Percentiles rank a stretch among this genome's conserved stretches.
These are phyloP conservation scores for Ectobius pallidus DNA, from an alignment of 2,888 invertebrate species.

Conservation along the genomic window DNA sequence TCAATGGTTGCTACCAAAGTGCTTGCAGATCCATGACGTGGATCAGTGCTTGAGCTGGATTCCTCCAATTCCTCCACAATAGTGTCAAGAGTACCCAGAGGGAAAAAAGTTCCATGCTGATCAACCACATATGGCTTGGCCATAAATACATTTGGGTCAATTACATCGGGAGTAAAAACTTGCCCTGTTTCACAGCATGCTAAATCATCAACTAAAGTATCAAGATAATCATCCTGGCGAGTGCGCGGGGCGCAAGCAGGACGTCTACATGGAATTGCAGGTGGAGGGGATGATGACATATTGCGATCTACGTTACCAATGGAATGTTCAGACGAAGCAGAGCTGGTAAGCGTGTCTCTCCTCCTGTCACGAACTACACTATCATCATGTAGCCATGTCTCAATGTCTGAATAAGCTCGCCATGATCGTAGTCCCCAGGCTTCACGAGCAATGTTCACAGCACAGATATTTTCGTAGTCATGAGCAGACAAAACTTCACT, in stretches of 20 bases:
- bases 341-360: conserved; percentile 54
- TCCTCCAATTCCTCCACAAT: conserved; percentile 65
- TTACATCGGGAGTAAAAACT: conserved; percentile 47
- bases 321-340: conserved; percentile 60
- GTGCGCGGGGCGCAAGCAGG: conserved; percentile 32
- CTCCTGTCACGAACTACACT: conserved; percentile 65
- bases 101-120: conserved; percentile 60
- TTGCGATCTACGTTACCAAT: conserved; percentile 55
- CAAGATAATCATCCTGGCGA: conserved; percentile 59
- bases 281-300: conserved; percentile 58
- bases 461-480: conserved; percentile 70
- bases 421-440: conserved; percentile 69
- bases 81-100: conserved; percentile 58
- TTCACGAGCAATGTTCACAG: conserved; percentile 67
- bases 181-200: conserved; percentile 55
- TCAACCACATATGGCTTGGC: conserved; percentile 64
- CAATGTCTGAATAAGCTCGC: conserved; percentile 69
- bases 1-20: conserved; percentile 68
- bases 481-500: conserved; percentile 66
- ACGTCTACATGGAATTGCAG: conserved; percentile 49
- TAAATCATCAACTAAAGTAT: conserved; percentile 59
- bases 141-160: conserved; percentile 54
- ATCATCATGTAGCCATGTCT: conserved; percentile 67
- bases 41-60: conserved; percentile 45
- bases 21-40: conserved; percentile 59